Evolutionary conservation across 2,113 vertebrate genomes (phyloP), one percentile per base, ranked within the genome.

Genomic region (Alaudala cheleensis): DNA sequence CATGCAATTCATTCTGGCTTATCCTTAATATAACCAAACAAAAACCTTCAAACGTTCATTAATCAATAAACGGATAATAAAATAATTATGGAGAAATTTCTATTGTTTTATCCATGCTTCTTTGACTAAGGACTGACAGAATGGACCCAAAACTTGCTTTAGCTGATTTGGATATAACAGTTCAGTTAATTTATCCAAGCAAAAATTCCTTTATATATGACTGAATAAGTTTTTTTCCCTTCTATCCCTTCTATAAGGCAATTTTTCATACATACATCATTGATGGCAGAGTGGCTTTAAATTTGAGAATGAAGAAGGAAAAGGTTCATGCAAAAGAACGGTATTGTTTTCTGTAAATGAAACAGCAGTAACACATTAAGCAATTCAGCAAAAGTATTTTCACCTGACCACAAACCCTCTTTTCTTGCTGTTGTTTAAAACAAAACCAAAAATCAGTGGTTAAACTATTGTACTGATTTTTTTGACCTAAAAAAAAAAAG

Each of bases 241-340:
- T 37, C 37, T 37, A 37, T 24, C 40, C 24, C 14, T 74, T 28
- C 4, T 80, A 19, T 37, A 92, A 71, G 70, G 19, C 7, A 88
- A 64, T 16, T 24, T 86, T 81, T 80, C 77, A 92, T 47, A 64
- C 49, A 65, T 71, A 93, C 11, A 81, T 72, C 8, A 2, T 66
- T 92, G 50, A 78, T 70, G 82, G 94, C 94, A 97, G 98, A 98
- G 98, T 98, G 98, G 97, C 98, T 98, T 98, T 98, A 98, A 98
- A 97, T 95, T 90, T 97, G 95, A 97, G 95, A 97, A 93, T 86
- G 83, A 89, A 94, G 94, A 60, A 90, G 87, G 69, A 96, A 94
- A 97, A 94, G 24, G 4, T 45, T 93, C 21, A 95, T 42, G 76
- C 34, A 83, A 66, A 77, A 90, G 56, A 84, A 37, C 6, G 6